Percentiles rank a stretch among this genome's conserved stretches.
Conservation (phyloP, 1,140 invertebrate species). For the Lucilia sericata region DNA sequence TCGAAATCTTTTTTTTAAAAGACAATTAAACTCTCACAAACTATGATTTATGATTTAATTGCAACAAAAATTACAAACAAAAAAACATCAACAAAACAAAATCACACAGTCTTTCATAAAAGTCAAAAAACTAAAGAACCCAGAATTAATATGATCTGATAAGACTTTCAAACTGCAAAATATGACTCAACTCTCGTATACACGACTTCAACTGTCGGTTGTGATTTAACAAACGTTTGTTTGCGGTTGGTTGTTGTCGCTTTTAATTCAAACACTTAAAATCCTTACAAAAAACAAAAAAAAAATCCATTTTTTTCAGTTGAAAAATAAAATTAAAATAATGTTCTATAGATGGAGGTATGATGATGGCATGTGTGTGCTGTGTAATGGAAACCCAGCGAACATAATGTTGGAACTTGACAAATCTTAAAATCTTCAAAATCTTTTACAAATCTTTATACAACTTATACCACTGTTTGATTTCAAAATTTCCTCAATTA, state of each 20-base stretch:
- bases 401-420: too few relatives aligned
- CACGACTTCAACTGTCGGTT: background rate
- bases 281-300: background rate
- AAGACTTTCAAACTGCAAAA: background rate
- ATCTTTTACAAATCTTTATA: too few relatives aligned
- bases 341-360: background rate
- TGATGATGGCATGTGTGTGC: background rate
- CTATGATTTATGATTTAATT: conserved; percentile 14
- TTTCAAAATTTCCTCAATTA: too few relatives aligned
- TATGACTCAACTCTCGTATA: background rate
- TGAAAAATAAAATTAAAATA: background rate
- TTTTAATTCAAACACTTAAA: background rate
- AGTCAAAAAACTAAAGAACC: background rate
- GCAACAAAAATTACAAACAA: background rate
- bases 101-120: background rate
- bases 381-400: too few relatives aligned
- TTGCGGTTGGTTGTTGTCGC: background rate
- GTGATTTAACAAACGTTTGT: conserved; percentile 1
- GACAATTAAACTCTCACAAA: background rate
- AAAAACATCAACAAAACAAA: background rate
- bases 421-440: too few relatives aligned
- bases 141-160: background rate
- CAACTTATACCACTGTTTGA: too few relatives aligned
- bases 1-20: background rate
- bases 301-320: background rate